A percentile compares a stretch with the other conserved stretches of the same genome.
Evolutionary conservation across 2,888 invertebrate genomes (phyloP).

Genomic region (Plebejus melissa): DNA sequence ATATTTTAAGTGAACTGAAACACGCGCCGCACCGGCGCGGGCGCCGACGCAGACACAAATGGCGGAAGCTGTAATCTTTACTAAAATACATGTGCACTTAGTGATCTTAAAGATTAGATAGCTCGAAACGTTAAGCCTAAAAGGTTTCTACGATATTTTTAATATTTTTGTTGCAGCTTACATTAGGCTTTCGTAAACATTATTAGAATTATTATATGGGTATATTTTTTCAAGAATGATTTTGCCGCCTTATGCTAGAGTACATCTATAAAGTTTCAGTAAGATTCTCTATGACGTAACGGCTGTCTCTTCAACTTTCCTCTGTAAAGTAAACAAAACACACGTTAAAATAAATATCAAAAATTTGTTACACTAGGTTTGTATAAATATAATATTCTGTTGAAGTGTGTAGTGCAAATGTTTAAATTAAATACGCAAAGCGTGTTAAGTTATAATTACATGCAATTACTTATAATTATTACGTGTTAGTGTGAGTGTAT

Average conservation of each 20-base stretch:
- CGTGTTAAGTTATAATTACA: not conserved
- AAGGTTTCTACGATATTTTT: constrained; percentile 66
- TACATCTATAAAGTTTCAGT: constrained; percentile 75
- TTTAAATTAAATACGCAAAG: not conserved
- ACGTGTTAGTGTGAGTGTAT: not conserved
- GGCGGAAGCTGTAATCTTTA: constrained; percentile 66
- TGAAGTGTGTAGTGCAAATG: not conserved
- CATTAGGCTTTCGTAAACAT: constrained; percentile 74
- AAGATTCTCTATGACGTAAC: constrained; percentile 66
- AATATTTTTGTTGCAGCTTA: constrained; percentile 67
- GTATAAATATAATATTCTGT: constrained; percentile 4
- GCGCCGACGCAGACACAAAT: constrained; percentile 38
- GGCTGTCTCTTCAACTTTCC: constrained; percentile 76
- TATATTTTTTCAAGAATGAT: constrained; percentile 67
- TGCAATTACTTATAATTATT: not conserved
- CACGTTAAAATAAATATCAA: not conserved
- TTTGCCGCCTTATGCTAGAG: constrained; percentile 65
- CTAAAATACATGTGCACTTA: constrained; percentile 74
- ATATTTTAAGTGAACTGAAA: constrained; percentile 24
- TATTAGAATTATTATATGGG: constrained; percentile 63
- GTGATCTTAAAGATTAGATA: constrained; percentile 64
- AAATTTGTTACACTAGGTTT: not conserved
- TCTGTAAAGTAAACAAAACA: constrained; percentile 56
- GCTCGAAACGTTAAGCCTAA: constrained; percentile 73
- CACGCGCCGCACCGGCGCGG: constrained; percentile 27